These are phyloP conservation scores for Orchesella cincta DNA, from an alignment of 1,140 invertebrate species.

Conservation along the genomic window DNA sequence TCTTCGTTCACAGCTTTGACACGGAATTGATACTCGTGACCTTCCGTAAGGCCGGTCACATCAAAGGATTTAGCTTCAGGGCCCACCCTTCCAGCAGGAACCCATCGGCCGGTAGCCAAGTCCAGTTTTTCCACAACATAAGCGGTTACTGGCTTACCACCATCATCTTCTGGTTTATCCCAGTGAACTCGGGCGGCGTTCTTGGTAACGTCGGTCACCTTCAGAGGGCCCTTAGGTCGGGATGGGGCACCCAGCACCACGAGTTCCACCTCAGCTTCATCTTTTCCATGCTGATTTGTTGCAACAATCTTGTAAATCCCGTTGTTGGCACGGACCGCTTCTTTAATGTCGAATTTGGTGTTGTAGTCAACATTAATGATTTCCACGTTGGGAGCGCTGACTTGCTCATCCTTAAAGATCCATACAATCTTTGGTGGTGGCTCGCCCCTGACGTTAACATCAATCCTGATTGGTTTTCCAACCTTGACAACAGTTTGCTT, in stretches of 20 bases:
- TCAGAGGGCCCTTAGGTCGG: constrained; percentile 86
- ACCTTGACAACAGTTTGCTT: constrained; percentile 86
- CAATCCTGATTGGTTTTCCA: constrained; percentile 88
- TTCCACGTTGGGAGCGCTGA: constrained; percentile 70
- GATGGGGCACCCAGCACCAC: constrained; percentile 81
- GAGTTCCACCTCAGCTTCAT: constrained; percentile 90
- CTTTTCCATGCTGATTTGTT: constrained; percentile 86
- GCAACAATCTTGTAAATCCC: constrained; percentile 89
- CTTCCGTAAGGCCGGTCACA: constrained; percentile 86
- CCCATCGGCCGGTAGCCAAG: constrained; percentile 87
- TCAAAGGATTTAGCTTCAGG: constrained; percentile 72
- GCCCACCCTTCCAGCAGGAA: constrained; percentile 83
- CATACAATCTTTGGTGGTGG: constrained; percentile 90
- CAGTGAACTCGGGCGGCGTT: constrained; percentile 88
- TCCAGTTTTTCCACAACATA: constrained; percentile 98
- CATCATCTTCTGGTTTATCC: constrained; percentile 79
- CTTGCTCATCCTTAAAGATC: constrained; percentile 68
- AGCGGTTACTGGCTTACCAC: constrained; percentile 91
- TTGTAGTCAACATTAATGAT: constrained; percentile 90
- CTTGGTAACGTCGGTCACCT: constrained; percentile 91
- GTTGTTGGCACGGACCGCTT: constrained; percentile 78
- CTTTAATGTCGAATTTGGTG: constrained; percentile 84
- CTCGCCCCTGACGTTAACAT: constrained; percentile 91
- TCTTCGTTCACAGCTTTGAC: constrained; percentile 98
- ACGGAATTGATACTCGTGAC: constrained; percentile 93